Evolutionary conservation across 2,888 invertebrate species (phyloP).

Genomic region (Liodrosophila aerea): DNA sequence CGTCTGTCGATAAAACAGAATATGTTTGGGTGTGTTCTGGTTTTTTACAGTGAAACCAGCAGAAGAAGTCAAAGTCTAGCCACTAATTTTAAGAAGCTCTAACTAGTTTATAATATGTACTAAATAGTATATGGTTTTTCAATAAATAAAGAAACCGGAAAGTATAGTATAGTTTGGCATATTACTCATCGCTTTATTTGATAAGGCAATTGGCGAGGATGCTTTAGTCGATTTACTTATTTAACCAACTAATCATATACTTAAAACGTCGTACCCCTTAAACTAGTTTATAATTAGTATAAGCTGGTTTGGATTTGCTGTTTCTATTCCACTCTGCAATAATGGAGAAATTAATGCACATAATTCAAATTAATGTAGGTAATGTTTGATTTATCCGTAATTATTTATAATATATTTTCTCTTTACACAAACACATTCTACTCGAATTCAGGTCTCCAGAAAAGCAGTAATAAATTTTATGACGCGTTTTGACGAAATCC

Average conservation of each 20-base stretch:
- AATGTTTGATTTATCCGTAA: too few relatives aligned
- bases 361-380: too few relatives aligned
- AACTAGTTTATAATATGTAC: too few relatives aligned
- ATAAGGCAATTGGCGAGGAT: neutral
- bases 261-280: neutral
- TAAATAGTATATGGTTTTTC: neutral
- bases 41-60: neutral
- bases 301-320: neutral
- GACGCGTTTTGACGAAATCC: too few relatives aligned
- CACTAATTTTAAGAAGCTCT: neutral
- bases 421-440: neutral
- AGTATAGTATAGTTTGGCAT: neutral
- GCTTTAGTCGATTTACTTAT: neutral
- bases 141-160: conserved; percentile 20
- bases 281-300: conserved; percentile 12
- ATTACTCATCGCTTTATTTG: conserved; percentile 1
- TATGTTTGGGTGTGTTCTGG: too few relatives aligned
- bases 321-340: too few relatives aligned
- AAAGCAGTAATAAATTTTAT: too few relatives aligned
- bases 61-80: conserved; percentile 6
- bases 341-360: too few relatives aligned
- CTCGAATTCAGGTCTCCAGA: too few relatives aligned
- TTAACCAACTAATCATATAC: conserved; percentile 4
- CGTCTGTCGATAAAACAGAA: neutral
- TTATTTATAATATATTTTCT: neutral